phyloP scores from a whole-genome alignment of 2,888 invertebrate species.

The Euclidia mi region DNA sequence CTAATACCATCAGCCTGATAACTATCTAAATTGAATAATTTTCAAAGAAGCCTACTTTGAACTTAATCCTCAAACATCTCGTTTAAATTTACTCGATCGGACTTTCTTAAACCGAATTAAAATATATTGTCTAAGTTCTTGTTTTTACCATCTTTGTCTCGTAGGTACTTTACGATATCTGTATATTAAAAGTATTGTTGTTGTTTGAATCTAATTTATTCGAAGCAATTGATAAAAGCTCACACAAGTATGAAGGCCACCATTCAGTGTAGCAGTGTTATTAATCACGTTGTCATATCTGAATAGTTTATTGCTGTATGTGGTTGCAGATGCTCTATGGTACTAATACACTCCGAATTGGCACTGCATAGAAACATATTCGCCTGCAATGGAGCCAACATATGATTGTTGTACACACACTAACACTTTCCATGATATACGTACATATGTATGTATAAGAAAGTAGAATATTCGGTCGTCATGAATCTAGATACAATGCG shows the following conservation, averaged over 20 bases:
- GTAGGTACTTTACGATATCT: too few relatives aligned
- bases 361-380: slow-evolving; percentile 33
- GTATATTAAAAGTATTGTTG: too few relatives aligned
- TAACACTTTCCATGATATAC: slow-evolving; percentile 2
- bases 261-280: slow-evolving; percentile 15
- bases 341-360: slow-evolving; percentile 31
- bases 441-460: slow-evolving; percentile 20
- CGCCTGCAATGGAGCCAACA: slow-evolving; percentile 24
- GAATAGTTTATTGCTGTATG: slow-evolving; percentile 31
- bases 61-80: too few relatives aligned
- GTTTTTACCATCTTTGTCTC: too few relatives aligned
- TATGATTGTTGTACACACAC: slow-evolving; percentile 2
- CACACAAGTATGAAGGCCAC: background rate
- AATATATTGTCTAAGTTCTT: too few relatives aligned
- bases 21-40: too few relatives aligned
- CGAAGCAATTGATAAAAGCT: background rate
- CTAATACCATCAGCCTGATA: too few relatives aligned
- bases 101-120: too few relatives aligned
- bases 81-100: too few relatives aligned
- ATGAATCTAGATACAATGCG: slow-evolving; percentile 41
- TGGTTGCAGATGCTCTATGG: slow-evolving; percentile 28
- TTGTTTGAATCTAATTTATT: background rate
- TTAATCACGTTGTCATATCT: slow-evolving; percentile 31
- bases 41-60: too few relatives aligned
- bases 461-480: slow-evolving; percentile 34